Evolutionary conservation across 2,797 vertebrate genomes (phyloP), one percentile per base, ranked within the genome.

Genomic region (Gymnothorax reevesii): DNA sequence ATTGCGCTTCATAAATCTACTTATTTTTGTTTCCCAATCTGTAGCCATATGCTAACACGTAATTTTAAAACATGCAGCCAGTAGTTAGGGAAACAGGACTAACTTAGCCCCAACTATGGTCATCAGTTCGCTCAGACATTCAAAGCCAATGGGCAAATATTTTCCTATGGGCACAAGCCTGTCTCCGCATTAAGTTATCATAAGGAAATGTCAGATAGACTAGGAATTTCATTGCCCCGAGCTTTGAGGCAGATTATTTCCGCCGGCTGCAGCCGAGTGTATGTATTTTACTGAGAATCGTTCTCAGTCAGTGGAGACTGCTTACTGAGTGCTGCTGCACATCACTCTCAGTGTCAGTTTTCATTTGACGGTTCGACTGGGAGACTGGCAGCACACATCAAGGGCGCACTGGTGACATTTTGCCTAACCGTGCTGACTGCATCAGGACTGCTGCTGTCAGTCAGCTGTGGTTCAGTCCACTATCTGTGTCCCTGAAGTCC

Each of bases 401-500:
- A 17, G 73, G 60, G 13, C 15, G 10, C 4, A 17, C 60, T 8
- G 49, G 75, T 22, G 75, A 22, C 9, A 20, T 9, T 54, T 20
- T 6, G 42, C 33, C 33, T 42, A 42, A 42, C 42, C 75, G 49
- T 22, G 75, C 15, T 22, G n/a, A 4, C 17, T 20, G 17, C 13
- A 10, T 33, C 57, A 0, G n/a, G 57, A 62, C 73, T 60, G 85
- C 82, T 83, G 59, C 27, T n/a, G 64, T 89, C 88, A 86, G 55
- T 66, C 25, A 64, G 57, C 33, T 54, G 49, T 82, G 89, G 89
- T 90, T 88, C 33, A 55, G n/a, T 57, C 89, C 89, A 87, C 88
- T 90, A 83, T 85, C 87, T 25, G 9, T 10, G 10, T 52, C 0
- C 13, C 15, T 22, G 22, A 59, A 57, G 82, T 57, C 57, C 79